A percentile compares a stretch with the other conserved stretches of the same genome.
Evolutionary conservation across 2,797 vertebrate genomes (phyloP).

Genomic region (Sebastes flavidus): DNA sequence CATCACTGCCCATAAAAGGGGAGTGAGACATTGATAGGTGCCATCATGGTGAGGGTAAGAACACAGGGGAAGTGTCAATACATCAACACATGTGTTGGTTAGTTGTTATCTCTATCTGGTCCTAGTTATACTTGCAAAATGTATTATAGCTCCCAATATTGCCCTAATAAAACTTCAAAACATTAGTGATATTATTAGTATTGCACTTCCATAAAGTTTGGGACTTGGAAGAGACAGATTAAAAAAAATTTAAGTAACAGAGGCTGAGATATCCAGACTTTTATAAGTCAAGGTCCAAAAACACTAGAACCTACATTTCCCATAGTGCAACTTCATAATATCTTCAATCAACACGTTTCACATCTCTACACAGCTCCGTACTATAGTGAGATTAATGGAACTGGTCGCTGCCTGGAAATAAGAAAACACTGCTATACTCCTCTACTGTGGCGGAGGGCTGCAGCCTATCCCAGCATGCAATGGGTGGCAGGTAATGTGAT

Average conservation of each 20-base stretch:
- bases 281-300: neutral
- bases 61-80: neutral
- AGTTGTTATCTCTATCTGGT: neutral
- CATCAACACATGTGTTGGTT: neutral
- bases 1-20: neutral
- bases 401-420: no score
- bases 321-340: neutral
- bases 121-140: neutral
- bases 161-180: neutral
- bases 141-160: neutral
- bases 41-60: neutral
- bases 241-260: neutral
- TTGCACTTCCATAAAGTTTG: neutral
- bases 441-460: neutral
- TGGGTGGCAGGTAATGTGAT: no score
- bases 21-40: neutral
- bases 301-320: neutral
- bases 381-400: neutral
- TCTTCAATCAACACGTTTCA: neutral
- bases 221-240: neutral
- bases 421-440: no score
- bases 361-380: neutral
- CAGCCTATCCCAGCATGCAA: neutral
- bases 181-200: neutral
- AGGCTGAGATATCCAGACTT: neutral